A percentile compares a stretch with the other conserved stretches of the same genome.
These are phyloP conservation scores for Drosophila littoralis DNA, from an alignment of 1,140 invertebrate genomes.

Conservation along the genomic window DNA sequence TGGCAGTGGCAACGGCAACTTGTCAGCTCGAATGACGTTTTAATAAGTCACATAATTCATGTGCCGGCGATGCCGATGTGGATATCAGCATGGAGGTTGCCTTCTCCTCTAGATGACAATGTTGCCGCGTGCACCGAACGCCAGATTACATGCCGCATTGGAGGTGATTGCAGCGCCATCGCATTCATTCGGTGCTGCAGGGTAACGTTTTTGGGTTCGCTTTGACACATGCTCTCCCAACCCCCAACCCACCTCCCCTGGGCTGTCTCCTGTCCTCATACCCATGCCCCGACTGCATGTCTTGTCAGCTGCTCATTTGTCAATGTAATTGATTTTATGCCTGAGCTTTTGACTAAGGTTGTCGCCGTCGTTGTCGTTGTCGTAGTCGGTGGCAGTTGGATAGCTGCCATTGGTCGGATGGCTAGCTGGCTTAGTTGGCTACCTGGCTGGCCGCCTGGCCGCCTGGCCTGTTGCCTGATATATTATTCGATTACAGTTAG, in stretches of 20 bases:
- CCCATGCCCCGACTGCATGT: slow-evolving; percentile 29
- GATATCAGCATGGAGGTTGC: slow-evolving; percentile 6
- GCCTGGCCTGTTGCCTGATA: slow-evolving; percentile 64
- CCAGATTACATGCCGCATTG: slow-evolving; percentile 45
- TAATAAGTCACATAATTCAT: slow-evolving; percentile 83
- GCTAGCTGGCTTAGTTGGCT: slow-evolving; percentile 35
- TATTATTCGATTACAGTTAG: slow-evolving; percentile 82
- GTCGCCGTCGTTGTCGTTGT: slow-evolving; percentile 27
- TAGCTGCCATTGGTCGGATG: slow-evolving; percentile 33
- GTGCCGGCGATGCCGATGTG: slow-evolving; percentile 38
- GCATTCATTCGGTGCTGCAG: slow-evolving; percentile 44
- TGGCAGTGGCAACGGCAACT: slow-evolving; percentile 74
- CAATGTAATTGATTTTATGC: slow-evolving; percentile 83
- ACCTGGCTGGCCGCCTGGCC: slow-evolving; percentile 36
- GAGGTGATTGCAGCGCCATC: slow-evolving; percentile 39
- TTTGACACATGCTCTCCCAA: slow-evolving; percentile 50
- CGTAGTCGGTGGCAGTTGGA: slow-evolving; percentile 14
- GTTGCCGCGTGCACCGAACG: slow-evolving; percentile 51
- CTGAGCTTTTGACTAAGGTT: slow-evolving; percentile 75
- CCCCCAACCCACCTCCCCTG: neutral
- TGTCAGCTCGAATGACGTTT: slow-evolving; percentile 81
- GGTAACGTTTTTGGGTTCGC: slow-evolving; percentile 62
- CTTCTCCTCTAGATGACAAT: slow-evolving; percentile 44
- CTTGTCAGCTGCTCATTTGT: slow-evolving; percentile 82
- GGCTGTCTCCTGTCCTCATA: slow-evolving; percentile 3